Conservation (phyloP, 2,888 invertebrate genomes). For the Teleogryllus oceanicus region DNA sequence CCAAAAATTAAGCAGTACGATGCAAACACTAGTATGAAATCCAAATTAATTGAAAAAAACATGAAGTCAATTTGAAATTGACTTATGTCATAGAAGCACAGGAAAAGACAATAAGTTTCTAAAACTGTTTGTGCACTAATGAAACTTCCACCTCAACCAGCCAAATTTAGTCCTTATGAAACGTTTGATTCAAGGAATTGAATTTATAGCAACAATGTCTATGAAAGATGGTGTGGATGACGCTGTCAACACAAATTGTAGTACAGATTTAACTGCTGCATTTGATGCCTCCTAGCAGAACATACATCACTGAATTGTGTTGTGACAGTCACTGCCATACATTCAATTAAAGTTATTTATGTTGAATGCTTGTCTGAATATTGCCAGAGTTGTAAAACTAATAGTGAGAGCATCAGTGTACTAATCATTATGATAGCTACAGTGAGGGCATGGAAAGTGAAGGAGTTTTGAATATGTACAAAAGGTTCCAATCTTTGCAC, state of each 20-base stretch:
- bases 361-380: not conserved
- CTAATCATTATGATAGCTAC: not conserved
- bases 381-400: not conserved
- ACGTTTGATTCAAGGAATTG: not conserved
- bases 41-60: not conserved
- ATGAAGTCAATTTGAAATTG: not conserved
- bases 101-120: not conserved
- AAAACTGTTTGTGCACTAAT: not conserved
- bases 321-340: not conserved
- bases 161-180: not conserved
- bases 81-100: not conserved
- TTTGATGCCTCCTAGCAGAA: conserved; percentile 25
- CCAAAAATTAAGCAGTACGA: not conserved
- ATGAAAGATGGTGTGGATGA: not conserved
- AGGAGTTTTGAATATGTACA: not conserved
- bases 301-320: conserved; percentile 18
- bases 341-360: conserved; percentile 18
- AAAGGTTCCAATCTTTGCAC: not conserved
- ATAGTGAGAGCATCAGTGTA: not conserved
- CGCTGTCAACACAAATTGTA: not conserved
- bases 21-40: not conserved
- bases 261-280: conserved; percentile 12
- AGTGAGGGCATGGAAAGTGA: not conserved
- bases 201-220: not conserved
- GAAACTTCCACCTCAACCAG: not conserved